phyloP scores from a whole-genome alignment of 37 sponge, comb jelly and placozoan genomes.

The Dysidea cf. avara region DNA sequence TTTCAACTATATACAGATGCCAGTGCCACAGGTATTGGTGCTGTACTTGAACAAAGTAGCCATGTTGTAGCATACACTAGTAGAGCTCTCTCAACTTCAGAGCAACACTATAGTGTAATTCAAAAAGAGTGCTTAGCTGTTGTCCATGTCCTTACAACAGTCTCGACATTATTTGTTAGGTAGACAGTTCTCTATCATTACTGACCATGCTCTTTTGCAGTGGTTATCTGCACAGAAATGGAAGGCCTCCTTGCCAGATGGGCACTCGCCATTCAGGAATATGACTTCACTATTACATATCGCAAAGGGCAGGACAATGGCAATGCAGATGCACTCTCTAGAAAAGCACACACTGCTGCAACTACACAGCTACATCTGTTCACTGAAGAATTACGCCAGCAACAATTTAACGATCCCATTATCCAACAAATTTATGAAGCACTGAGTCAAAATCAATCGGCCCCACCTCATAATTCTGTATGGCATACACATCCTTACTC shows the following conservation, averaged over 20 bases:
- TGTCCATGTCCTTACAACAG: constrained; percentile 1
- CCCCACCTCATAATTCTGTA: no score
- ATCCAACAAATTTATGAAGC: not conserved
- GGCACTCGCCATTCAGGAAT: constrained; percentile 12
- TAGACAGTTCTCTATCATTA: not conserved
- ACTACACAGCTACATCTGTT: no score
- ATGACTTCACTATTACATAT: constrained; percentile 7
- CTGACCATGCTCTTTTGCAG: not conserved
- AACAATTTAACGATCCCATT: not conserved
- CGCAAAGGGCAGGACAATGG: no score
- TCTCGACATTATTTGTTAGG: not conserved
- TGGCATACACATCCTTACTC: not conserved
- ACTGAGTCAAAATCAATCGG: no score
- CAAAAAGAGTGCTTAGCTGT: not conserved
- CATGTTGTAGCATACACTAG: no score
- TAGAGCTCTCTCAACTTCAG: no score
- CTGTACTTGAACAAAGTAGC: no score
- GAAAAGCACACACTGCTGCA: no score
- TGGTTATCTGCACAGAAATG: not conserved
- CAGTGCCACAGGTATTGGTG: no score
- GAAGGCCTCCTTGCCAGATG: constrained; percentile 5
- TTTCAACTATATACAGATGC: not conserved
- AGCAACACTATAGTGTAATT: constrained; percentile 5
- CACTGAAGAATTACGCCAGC: no score
- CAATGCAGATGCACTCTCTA: no score